Conservation (phyloP, 2,113 vertebrate genomes). For the Progne subis region DNA sequence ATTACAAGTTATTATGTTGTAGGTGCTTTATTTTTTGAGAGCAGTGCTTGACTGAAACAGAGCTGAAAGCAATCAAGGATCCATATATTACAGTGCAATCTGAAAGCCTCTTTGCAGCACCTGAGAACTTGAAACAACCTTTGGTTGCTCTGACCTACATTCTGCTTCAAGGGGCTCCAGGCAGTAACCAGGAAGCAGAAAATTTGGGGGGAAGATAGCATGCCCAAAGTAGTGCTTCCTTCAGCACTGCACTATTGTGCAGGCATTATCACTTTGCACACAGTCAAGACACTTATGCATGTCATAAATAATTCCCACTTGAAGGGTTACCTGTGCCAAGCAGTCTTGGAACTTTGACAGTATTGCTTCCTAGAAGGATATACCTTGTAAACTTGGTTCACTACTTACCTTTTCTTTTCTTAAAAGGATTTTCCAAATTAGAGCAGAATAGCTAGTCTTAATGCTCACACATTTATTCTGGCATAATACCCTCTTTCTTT, state of each 20-base stretch:
- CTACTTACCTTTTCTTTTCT: not conserved
- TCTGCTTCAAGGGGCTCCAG: not conserved
- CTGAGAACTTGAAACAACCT: not conserved
- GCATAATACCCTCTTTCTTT: not conserved
- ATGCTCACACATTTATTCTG: not conserved
- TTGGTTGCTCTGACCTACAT: not conserved
- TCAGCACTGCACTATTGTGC: not conserved
- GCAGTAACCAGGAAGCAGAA: not conserved
- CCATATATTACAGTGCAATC: not conserved
- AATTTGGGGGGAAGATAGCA: not conserved
- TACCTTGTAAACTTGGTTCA: not conserved
- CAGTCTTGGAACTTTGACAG: not conserved
- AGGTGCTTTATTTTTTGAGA: slow-evolving; percentile 4
- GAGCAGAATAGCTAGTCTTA: not conserved
- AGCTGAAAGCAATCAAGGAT: not conserved
- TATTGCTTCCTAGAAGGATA: not conserved
- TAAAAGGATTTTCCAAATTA: not conserved
- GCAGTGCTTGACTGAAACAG: not conserved
- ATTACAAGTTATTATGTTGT: not conserved
- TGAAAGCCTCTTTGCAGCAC: not conserved
- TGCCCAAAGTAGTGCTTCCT: fast-evolving
- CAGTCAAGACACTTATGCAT: too few relatives aligned
- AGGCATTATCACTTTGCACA: not conserved
- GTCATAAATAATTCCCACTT: not conserved
- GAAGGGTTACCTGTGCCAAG: not conserved